phyloP scores from a whole-genome alignment of 2,113 vertebrate genomes.

The Cynopterus brachyotis region DNA sequence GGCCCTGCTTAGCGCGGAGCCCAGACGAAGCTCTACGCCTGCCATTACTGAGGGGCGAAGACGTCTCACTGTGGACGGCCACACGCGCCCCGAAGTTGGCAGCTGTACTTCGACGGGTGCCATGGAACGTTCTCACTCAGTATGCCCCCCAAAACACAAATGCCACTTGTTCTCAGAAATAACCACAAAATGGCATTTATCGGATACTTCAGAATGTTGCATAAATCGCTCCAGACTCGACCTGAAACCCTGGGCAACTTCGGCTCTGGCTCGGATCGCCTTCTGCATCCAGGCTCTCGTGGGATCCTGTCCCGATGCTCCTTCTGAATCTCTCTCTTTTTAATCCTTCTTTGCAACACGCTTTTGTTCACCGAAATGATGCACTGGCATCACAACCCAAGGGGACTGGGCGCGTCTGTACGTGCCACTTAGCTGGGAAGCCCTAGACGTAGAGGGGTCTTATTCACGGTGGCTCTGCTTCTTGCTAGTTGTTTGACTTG shows the following conservation, averaged over 20 bases:
- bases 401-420: fast-evolving
- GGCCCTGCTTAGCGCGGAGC: neutral
- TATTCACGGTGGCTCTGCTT: neutral
- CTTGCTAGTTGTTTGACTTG: neutral
- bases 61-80: neutral
- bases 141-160: neutral
- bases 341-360: neutral
- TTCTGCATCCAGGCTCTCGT: neutral
- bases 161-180: neutral
- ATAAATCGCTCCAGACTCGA: neutral
- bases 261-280: neutral
- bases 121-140: neutral
- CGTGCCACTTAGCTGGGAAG: too few species aligned
- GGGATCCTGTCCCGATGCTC: neutral
- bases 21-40: neutral
- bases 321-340: neutral
- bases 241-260: neutral
- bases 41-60: neutral
- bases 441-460: neutral
- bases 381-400: neutral
- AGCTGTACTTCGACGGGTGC: neutral
- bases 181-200: neutral
- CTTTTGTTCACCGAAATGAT: neutral
- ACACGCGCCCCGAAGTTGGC: neutral
- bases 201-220: neutral